phyloP scores from a whole-genome alignment of 2,113 vertebrate genomes.

The Lates calcarifer region DNA sequence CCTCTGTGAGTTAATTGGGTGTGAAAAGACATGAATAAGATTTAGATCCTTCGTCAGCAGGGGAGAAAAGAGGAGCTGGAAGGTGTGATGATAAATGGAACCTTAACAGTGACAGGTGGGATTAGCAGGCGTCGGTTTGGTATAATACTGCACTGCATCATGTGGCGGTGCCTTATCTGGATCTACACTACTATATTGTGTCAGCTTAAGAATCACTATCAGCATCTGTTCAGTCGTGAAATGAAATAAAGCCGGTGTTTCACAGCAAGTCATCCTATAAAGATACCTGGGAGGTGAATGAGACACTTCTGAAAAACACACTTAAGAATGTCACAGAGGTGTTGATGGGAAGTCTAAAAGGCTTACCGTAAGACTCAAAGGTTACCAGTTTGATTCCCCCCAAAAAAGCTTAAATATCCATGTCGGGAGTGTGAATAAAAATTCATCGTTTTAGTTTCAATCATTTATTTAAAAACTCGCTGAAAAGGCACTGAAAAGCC shows the following conservation, averaged over 20 bases:
- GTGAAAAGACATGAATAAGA: conserved; percentile 79
- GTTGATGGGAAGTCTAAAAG: conserved; percentile 4
- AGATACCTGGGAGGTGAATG: conserved; percentile 37
- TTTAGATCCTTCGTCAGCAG: conserved; percentile 64
- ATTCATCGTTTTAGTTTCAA: neutral
- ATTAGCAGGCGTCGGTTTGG: conserved; percentile 57
- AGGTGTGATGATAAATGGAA: conserved; percentile 71
- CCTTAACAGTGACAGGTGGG: conserved; percentile 62
- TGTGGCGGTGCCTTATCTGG: conserved; percentile 60
- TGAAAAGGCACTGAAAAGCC: neutral
- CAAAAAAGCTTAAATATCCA: neutral
- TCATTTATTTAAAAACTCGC: neutral
- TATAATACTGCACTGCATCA: conserved; percentile 58
- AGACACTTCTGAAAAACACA: conserved; percentile 27
- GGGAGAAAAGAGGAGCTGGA: conserved; percentile 51
- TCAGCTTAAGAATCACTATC: conserved; percentile 60
- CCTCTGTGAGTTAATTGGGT: conserved; percentile 79
- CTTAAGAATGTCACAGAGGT: conserved; percentile 19
- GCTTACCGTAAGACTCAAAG: neutral
- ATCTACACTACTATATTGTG: conserved; percentile 47
- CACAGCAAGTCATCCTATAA: conserved; percentile 35
- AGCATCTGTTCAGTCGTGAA: conserved; percentile 66
- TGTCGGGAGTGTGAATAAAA: neutral
- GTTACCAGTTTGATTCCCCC: neutral
- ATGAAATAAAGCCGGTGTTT: conserved; percentile 53